Evolutionary conservation across 2,113 vertebrate species (phyloP), one percentile per base, ranked within the genome.

Genomic region (Brachirus orientalis): DNA sequence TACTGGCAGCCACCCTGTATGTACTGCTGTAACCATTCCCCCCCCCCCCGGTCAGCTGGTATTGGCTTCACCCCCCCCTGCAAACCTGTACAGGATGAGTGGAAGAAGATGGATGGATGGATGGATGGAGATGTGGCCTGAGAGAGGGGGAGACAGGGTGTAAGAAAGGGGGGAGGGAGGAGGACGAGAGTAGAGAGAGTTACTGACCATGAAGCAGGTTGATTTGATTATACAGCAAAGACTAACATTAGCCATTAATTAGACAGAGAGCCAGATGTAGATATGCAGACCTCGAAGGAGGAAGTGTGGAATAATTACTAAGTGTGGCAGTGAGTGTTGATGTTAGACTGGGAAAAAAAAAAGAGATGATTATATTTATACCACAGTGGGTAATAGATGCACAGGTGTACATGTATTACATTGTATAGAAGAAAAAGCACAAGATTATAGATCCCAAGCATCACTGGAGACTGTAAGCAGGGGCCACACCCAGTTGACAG

Each of bases 181-280:
- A 40, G 44, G 57, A 28, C 51, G 72, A 74, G 55, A 14, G 40
- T 4, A 43, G 40, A 10, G 10, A 69, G 68, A 64, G 61, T 77
- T 65, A 85, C 84, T 85, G 84, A 83, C 63, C 71, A 77, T 78
- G 72, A 78, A 79, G 81, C 79, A 80, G 78, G 82, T 84, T 91
- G 85, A 93, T 93, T 88, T 81, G 87, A 91, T 93, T 92, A 90
- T 79, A 70, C 62, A 77, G 67, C 75, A 53, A 74, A 72, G 69
- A 72, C 83, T 54, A 81, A 70, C 73, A 75, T 52, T 61, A 83
- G 73, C 83, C 83, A 82, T 92, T 89, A 81, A 78, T 90, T 82
- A 82, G 58, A 53, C 63, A 72, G 52, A 82, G 33, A 81, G 74
- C 84, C 81, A 77, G 83, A 72, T 38, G 36, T 64, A 16, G 0